phyloP scores from a whole-genome alignment of 2,797 vertebrate species.

The Scolopax bukidnonensis region DNA sequence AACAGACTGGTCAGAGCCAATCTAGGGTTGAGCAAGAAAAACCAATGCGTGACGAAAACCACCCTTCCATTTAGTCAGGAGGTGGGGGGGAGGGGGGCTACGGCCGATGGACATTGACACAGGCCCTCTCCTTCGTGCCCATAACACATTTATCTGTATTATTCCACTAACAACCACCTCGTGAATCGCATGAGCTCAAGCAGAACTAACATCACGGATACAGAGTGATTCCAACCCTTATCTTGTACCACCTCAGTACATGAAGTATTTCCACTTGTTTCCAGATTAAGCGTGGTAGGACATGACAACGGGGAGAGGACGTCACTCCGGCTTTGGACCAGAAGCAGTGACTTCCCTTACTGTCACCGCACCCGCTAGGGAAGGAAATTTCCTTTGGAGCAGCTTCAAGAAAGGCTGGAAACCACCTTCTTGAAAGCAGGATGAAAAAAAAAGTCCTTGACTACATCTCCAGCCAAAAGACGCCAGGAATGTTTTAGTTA shows the following conservation, averaged over 20 bases:
- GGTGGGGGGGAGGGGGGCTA: neutral
- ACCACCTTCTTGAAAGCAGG: neutral
- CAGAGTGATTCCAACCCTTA: neutral
- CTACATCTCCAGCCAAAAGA: slow-evolving; percentile 24
- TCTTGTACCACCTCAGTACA: neutral
- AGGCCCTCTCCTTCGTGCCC: neutral
- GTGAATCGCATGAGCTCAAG: neutral
- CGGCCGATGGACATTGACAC: neutral
- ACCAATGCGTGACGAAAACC: neutral
- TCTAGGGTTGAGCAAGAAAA: neutral
- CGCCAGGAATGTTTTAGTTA: slow-evolving; percentile 20
- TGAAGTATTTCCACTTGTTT: slow-evolving; percentile 12
- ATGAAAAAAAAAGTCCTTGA: neutral
- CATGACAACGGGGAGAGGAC: neutral
- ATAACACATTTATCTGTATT: neutral
- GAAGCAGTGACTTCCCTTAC: neutral
- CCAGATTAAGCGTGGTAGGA: neutral
- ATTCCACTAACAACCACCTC: neutral
- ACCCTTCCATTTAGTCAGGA: neutral
- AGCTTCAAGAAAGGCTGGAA: slow-evolving; percentile 23
- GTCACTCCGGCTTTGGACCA: neutral
- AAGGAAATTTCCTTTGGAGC: slow-evolving; percentile 42
- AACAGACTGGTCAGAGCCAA: slow-evolving; percentile 19
- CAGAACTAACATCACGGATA: neutral
- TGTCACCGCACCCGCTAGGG: neutral